Evolutionary conservation across 23 tunicate species (phyloP).

Genomic region (Trididemnum nubilum): DNA sequence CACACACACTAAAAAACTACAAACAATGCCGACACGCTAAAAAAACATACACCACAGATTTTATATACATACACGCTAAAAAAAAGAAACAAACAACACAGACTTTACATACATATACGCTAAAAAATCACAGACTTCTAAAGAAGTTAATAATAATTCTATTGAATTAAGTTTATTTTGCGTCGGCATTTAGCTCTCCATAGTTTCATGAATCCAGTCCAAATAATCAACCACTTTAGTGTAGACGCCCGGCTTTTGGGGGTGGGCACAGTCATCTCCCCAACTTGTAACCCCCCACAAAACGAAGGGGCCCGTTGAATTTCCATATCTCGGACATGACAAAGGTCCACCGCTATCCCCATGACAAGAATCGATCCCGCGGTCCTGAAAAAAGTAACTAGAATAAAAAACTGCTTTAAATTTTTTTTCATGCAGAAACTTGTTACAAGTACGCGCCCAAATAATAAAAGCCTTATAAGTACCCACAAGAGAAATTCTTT

Average conservation of each 20-base stretch:
- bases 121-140: too few relatives aligned
- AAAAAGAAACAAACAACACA: too few relatives aligned
- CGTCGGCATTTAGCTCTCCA: too few relatives aligned
- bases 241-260: constrained; percentile 68
- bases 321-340: constrained; percentile 30
- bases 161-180: too few relatives aligned
- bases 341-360: constrained; percentile 95
- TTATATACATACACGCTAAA: too few relatives aligned
- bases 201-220: constrained; percentile 19
- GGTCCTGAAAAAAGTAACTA: constrained; percentile 29
- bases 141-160: too few relatives aligned
- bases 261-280: constrained; percentile 74
- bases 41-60: too few relatives aligned
- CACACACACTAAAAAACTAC: too few relatives aligned
- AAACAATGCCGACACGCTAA: too few relatives aligned
- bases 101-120: too few relatives aligned
- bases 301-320: constrained; percentile 28
- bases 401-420: background rate
- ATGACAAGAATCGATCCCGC: constrained; percentile 62
- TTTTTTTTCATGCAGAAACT: background rate
- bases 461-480: too few relatives aligned
- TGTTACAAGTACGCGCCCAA: background rate
- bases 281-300: constrained; percentile 88
- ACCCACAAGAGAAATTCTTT: too few relatives aligned
- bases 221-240: constrained; percentile 53